These are phyloP conservation scores for Dinoponera quadriceps DNA, from an alignment of 1,140 invertebrate genomes.

Conservation along the genomic window DNA sequence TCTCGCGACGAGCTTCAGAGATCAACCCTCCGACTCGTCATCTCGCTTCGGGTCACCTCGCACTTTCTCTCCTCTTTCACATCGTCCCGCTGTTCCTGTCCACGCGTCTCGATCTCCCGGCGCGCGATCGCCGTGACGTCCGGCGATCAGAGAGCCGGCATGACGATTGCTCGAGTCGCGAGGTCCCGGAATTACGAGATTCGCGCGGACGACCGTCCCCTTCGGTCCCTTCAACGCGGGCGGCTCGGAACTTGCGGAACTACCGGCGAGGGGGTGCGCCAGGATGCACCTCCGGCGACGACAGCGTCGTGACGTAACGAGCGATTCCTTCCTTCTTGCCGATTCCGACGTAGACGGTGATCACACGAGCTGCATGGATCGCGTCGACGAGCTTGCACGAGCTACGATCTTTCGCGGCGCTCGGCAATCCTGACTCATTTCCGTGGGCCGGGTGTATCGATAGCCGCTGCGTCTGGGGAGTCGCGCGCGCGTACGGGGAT, in stretches of 20 bases:
- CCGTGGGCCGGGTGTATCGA: not conserved
- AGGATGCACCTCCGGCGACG: too few species aligned
- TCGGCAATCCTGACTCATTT: constrained; percentile 34
- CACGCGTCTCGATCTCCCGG: constrained; percentile 20
- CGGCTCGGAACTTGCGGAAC: not conserved
- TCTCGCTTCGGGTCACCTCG: constrained; percentile 32
- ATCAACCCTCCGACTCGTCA: constrained; percentile 42
- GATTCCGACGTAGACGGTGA: not conserved
- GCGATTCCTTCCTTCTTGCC: not conserved
- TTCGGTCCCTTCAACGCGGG: not conserved
- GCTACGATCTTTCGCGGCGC: constrained; percentile 1
- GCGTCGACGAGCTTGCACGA: not conserved
- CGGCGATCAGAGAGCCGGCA: constrained; percentile 18
- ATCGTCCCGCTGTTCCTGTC: constrained; percentile 19
- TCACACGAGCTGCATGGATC: constrained; percentile 22
- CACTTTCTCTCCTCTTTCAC: constrained; percentile 26
- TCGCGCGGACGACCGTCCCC: not conserved
- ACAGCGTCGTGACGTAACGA: too few species aligned
- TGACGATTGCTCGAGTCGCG: not conserved
- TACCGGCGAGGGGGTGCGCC: not conserved
- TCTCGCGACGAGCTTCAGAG: not conserved
- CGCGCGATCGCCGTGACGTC: constrained; percentile 2
- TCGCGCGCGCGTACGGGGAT: constrained; percentile 28
- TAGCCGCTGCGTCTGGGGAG: not conserved
- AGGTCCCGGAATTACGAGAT: not conserved